Percentiles rank a stretch among this genome's conserved stretches.
phyloP scores from a whole-genome alignment of 2,888 invertebrate species.

The Tetanocera ferruginea region DNA sequence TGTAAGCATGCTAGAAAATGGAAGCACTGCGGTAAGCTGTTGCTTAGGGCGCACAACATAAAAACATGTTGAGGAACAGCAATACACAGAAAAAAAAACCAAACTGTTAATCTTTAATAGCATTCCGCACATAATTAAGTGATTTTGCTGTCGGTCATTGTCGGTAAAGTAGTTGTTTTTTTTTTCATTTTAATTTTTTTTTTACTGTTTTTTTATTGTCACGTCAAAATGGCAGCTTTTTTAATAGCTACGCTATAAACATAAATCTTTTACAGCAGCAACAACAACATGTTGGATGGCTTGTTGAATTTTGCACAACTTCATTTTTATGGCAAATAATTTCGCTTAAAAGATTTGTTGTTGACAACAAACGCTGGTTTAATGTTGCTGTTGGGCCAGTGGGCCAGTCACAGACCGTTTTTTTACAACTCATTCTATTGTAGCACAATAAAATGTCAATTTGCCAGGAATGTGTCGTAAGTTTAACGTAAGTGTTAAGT shows the following conservation, averaged over 20 bases:
- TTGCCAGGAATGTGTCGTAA: conserved; percentile 27
- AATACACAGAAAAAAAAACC: background rate
- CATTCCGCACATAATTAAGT: conserved; percentile 10
- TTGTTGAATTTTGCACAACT: conserved; percentile 18
- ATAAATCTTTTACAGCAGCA: conserved; percentile 13
- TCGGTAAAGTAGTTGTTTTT: conserved; percentile 16
- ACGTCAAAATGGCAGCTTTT: conserved; percentile 15
- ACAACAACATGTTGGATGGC: background rate
- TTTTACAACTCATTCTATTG: background rate
- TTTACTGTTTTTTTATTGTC: background rate
- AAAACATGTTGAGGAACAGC: background rate
- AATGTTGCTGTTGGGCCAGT: conserved; percentile 13
- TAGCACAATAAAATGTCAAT: conserved; percentile 29
- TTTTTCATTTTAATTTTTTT: background rate
- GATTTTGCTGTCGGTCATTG: background rate
- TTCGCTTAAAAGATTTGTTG: conserved; percentile 20
- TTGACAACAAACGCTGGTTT: conserved; percentile 12
- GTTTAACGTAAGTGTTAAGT: conserved; percentile 16
- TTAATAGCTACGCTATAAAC: conserved; percentile 21
- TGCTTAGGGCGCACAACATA: background rate
- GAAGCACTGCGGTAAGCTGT: background rate
- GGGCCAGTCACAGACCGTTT: too few species aligned
- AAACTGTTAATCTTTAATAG: background rate
- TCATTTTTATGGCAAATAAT: conserved; percentile 25
- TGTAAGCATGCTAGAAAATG: background rate